A percentile compares a stretch with the other conserved stretches of the same genome.
These are phyloP conservation scores for Atopsyche davidsoni DNA, from an alignment of 1,140 invertebrate genomes.

Conservation along the genomic window DNA sequence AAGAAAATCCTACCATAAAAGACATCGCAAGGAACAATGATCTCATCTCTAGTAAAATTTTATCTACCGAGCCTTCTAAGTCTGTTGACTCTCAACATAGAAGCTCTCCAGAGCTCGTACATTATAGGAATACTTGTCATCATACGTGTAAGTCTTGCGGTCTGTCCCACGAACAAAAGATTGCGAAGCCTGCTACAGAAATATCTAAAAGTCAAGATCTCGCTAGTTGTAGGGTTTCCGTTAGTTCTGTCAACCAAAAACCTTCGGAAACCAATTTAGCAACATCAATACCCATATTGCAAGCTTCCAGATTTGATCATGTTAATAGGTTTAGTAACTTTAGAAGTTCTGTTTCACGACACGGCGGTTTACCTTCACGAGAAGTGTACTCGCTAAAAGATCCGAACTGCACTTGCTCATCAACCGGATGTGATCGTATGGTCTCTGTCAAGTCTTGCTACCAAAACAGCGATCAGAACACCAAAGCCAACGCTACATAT, in stretches of 20 bases:
- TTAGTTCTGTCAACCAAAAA: too few species aligned
- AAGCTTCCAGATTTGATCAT: constrained; percentile 45
- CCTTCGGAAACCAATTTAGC: constrained; percentile 29
- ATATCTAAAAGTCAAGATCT: background rate
- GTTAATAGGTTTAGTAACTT: constrained; percentile 43
- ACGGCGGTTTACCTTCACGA: constrained; percentile 13
- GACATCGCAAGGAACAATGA: constrained; percentile 16
- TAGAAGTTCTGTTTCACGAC: constrained; percentile 30
- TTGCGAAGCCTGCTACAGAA: background rate
- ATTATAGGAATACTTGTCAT: constrained; percentile 9
- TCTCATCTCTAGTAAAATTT: constrained; percentile 14
- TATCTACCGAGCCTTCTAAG: constrained; percentile 5
- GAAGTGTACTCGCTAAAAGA: constrained; percentile 21
- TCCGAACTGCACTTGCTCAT: constrained; percentile 12
- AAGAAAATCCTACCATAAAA: too few species aligned
- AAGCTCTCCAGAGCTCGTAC: constrained; percentile 15
- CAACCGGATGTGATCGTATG: constrained; percentile 20
- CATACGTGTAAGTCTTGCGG: background rate
- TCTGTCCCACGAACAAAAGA: background rate
- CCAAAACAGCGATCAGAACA: background rate
- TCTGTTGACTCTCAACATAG: constrained; percentile 10
- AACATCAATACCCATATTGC: constrained; percentile 47
- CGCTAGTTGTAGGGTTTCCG: too few species aligned
- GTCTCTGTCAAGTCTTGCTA: constrained; percentile 12
- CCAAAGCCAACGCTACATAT: constrained; percentile 6